These are phyloP conservation scores for Lepidurus packardi DNA, from an alignment of 1,140 invertebrate genomes.

Conservation along the genomic window DNA sequence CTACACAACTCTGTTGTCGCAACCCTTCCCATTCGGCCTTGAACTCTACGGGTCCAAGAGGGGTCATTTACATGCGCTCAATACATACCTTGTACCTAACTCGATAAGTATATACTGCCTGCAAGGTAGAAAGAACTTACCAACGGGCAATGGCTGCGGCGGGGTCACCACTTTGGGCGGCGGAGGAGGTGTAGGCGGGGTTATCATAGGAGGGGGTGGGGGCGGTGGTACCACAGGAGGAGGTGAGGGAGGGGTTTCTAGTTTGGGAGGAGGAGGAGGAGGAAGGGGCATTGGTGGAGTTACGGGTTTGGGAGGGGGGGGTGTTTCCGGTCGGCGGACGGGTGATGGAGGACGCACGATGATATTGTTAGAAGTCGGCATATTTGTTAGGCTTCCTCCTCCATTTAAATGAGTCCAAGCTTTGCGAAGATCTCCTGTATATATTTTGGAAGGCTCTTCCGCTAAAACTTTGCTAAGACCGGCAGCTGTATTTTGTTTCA, in stretches of 20 bases:
- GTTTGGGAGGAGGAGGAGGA: not conserved
- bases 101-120: not conserved
- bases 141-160: not conserved
- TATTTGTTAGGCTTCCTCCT: constrained; percentile 2
- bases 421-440: not conserved
- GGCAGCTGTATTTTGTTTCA: not conserved
- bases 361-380: not conserved
- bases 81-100: not conserved
- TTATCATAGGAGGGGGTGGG: not conserved
- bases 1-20: not conserved
- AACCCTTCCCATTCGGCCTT: not conserved
- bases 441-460: constrained; percentile 9
- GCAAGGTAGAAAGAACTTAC: not conserved
- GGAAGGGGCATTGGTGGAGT: not conserved
- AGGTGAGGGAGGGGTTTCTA: not conserved
- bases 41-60: not conserved
- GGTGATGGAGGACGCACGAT: not conserved
- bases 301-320: not conserved
- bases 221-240: not conserved
- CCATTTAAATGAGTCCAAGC: not conserved
- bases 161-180: not conserved
- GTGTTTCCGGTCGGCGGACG: not conserved
- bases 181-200: not conserved
- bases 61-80: not conserved
- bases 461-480: not conserved